Base-by-base conservation (phyloP, 2,113 vertebrate genomes). In the Butorides virescens region DNA sequence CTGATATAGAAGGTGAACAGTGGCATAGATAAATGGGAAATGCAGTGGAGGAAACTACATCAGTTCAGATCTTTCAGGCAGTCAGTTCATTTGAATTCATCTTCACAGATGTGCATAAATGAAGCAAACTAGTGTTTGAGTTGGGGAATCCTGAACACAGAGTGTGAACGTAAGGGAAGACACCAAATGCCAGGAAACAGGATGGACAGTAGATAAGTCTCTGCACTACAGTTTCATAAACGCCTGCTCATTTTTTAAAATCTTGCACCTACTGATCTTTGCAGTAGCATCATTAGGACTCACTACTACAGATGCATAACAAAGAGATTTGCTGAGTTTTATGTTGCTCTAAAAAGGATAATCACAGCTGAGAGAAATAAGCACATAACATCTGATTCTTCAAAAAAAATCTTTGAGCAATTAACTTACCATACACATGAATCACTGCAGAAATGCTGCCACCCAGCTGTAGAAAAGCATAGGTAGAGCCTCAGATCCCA, bases 391-490 rank as follows among this genome's bases (percentile, higher is more conserved):
- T 23, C 59, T 39, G 50, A 92, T 74, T 32, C 59, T 29, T 49
- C 1, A 53, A 58, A 93, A 82, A 56, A 47, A 56, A 93, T 5
- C n/a, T 47, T 66, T 11, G 44, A 93, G 79, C 23, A 30, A 75
- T 59, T 58, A 36, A 53, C 18, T 66, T 53, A 8, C 17, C 32
- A 15, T 7, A 47, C 26, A 50, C 36, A 39, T 3, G 11, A 46
- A 94, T 91, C 3, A 5, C 95, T 94, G 96, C 88, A 95, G 95
- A 95, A 92, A 92, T 90, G 86, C 92, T 94, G 90, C 92, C 96
- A 95, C 95, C 90, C 95, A 95, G 95, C 88, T 95, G 91, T 18
- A 71, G 59, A 47, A 92, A 63, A 37, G 65, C 68, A 68, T 3
- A 81, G 11, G 7, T 73, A 73, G 53, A 82, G 34, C 34, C 42